A percentile compares a stretch with the other conserved stretches of the same genome.
Evolutionary conservation across 1,140 invertebrate genomes (phyloP).

Genomic region (Periplaneta americana): DNA sequence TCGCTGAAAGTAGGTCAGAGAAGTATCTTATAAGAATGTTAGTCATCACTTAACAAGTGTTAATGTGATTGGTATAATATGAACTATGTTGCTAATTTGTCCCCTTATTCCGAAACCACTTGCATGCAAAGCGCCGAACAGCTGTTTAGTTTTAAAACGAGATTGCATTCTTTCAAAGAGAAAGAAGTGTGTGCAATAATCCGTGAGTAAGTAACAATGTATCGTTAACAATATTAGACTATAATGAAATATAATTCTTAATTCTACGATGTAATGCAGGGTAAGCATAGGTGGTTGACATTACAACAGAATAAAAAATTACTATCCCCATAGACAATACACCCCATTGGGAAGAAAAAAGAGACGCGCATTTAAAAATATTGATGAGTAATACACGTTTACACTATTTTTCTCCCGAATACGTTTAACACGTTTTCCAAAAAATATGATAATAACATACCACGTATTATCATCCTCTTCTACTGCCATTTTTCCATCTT

Average conservation of each 20-base stretch:
- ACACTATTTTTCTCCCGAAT: no score
- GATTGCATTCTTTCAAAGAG: not conserved
- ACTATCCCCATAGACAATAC: not conserved
- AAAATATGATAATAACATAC: slow-evolving; percentile 33
- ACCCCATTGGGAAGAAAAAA: not conserved
- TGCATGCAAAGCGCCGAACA: not conserved
- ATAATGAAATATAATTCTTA: not conserved
- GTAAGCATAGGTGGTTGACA: not conserved
- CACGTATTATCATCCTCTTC: slow-evolving; percentile 55
- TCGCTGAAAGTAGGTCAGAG: no score
- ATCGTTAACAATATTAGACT: not conserved
- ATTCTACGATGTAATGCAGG: not conserved
- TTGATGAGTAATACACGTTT: not conserved
- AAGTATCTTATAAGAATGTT: not conserved
- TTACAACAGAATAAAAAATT: not conserved
- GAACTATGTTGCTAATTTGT: not conserved
- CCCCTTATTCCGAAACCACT: not conserved
- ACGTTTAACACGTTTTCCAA: not conserved
- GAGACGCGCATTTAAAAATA: not conserved
- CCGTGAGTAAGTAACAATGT: not conserved
- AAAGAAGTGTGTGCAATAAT: not conserved
- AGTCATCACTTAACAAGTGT: not conserved
- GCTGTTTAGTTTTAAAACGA: not conserved
- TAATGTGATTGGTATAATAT: not conserved
- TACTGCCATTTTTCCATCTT: slow-evolving; percentile 41